These are phyloP conservation scores for Andrena hattorfiana DNA, from an alignment of 2,888 invertebrate genomes.

Conservation along the genomic window DNA sequence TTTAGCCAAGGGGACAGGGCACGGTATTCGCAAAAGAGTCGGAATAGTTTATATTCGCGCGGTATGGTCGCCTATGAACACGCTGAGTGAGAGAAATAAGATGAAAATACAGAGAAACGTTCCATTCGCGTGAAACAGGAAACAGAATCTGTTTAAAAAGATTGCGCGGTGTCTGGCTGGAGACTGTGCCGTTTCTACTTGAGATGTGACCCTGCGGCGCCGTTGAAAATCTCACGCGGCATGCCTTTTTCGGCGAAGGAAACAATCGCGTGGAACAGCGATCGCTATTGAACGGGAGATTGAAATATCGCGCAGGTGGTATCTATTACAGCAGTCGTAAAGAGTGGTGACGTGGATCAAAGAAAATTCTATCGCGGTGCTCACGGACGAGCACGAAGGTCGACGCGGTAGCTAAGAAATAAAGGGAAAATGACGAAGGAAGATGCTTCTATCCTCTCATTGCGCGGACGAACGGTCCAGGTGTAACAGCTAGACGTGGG, in stretches of 20 bases:
- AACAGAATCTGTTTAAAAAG: background rate
- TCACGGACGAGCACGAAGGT: constrained; percentile 68
- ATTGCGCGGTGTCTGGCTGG: background rate
- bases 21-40: no score
- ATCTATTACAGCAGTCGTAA: constrained; percentile 53
- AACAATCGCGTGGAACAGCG: constrained; percentile 9
- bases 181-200: constrained; percentile 12
- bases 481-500: background rate
- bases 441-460: constrained; percentile 6
- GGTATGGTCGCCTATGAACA: no score
- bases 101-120: no score
- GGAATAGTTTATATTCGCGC: no score
- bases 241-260: constrained; percentile 1
- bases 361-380: constrained; percentile 67
- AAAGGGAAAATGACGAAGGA: constrained; percentile 50
- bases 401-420: constrained; percentile 42
- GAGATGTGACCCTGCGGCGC: background rate
- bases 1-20: no score
- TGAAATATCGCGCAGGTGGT: constrained; percentile 70
- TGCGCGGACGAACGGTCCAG: background rate
- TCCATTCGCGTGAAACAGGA: no score
- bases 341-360: constrained; percentile 65
- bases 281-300: constrained; percentile 45
- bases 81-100: no score
- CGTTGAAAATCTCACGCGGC: constrained; percentile 34